These are phyloP conservation scores for Cephalopholis sonnerati DNA, from an alignment of 2,113 vertebrate genomes.

Conservation along the genomic window DNA sequence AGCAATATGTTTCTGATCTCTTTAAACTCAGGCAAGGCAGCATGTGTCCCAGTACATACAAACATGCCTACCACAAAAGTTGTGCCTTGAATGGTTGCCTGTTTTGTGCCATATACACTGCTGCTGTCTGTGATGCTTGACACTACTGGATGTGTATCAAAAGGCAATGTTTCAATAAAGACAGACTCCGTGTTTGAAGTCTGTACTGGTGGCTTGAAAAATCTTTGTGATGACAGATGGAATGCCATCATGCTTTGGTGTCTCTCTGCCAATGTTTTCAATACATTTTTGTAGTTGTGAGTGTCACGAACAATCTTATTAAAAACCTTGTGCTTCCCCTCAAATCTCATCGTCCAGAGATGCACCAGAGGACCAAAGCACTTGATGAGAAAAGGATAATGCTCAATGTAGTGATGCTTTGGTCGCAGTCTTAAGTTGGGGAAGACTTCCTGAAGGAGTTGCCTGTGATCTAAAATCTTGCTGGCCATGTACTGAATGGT, in stretches of 20 bases:
- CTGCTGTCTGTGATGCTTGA: constrained; percentile 43
- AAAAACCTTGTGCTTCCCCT: constrained; percentile 54
- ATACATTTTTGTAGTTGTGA: constrained; percentile 46
- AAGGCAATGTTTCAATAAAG: constrained; percentile 35
- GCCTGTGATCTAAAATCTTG: constrained; percentile 53
- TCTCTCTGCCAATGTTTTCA: constrained; percentile 49
- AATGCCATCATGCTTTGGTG: constrained; percentile 52
- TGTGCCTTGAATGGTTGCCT: constrained; percentile 34
- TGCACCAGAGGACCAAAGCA: constrained; percentile 48
- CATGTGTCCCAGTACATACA: constrained; percentile 33
- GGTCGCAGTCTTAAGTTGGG: constrained; percentile 27
- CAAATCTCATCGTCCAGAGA: constrained; percentile 57
- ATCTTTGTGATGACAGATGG: constrained; percentile 30
- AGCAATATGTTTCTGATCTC: constrained; percentile 9
- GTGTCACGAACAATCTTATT: constrained; percentile 42
- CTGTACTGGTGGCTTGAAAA: constrained; percentile 47
- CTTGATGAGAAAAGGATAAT: constrained; percentile 42
- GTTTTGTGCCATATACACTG: constrained; percentile 33
- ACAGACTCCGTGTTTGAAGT: constrained; percentile 45
- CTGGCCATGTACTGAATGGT: constrained; percentile 49
- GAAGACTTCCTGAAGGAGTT: constrained; percentile 54
- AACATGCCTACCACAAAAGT: constrained; percentile 42
- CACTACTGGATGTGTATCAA: constrained; percentile 31
- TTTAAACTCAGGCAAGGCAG: constrained; percentile 48
- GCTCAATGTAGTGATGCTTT: constrained; percentile 58